Evolutionary conservation across 53 echinoderm and acorn worm genomes (phyloP).

Genomic region (Patiria pectinifera): DNA sequence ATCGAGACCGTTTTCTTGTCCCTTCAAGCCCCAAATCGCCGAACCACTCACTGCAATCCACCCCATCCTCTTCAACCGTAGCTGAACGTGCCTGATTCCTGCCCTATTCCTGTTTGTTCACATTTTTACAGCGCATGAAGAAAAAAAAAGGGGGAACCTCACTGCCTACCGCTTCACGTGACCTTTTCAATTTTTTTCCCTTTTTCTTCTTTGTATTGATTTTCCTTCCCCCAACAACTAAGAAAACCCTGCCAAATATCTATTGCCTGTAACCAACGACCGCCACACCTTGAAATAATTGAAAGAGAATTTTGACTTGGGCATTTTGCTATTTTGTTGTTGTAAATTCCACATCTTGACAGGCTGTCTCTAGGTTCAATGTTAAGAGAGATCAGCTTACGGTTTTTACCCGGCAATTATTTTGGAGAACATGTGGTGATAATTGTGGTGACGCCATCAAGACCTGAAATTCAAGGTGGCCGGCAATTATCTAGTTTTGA

Average conservation of each 20-base stretch:
- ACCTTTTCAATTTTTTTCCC: constrained; percentile 40
- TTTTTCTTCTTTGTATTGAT: background rate
- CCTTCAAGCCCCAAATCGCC: constrained; percentile 19
- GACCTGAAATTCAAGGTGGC: background rate
- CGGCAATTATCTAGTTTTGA: no score
- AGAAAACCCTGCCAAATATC: background rate
- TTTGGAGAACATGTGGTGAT: constrained; percentile 11
- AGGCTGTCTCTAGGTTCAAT: background rate
- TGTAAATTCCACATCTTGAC: background rate
- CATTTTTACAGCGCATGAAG: background rate
- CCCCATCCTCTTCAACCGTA: background rate
- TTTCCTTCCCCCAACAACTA: background rate
- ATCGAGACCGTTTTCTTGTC: background rate
- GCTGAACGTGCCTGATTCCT: constrained; percentile 17
- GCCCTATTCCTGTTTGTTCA: constrained; percentile 33
- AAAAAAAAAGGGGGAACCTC: constrained; percentile 17
- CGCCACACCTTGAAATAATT: constrained; percentile 21
- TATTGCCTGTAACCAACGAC: constrained; percentile 17
- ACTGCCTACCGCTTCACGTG: constrained; percentile 3
- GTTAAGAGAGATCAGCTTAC: background rate
- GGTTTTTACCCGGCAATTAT: background rate
- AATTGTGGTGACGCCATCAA: background rate
- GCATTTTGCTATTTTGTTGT: background rate
- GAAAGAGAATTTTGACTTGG: background rate
- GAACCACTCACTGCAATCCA: background rate